A percentile compares a stretch with the other conserved stretches of the same genome.
phyloP scores from a whole-genome alignment of 2,797 vertebrate genomes.

The Danio jaintianensis region DNA sequence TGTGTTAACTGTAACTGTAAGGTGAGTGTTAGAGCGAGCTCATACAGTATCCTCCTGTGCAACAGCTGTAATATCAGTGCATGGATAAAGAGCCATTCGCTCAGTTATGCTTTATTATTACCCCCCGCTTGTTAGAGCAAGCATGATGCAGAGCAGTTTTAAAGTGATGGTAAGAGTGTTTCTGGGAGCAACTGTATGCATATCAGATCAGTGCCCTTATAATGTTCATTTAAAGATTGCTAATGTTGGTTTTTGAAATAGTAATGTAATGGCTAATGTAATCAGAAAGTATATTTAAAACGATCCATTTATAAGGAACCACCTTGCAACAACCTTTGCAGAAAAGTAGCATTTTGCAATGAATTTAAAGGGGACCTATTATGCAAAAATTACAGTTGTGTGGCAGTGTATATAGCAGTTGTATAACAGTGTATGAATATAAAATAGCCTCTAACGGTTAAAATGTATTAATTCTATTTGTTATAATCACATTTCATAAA shows the following conservation, averaged over 20 bases:
- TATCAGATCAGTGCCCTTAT: no score
- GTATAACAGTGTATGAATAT: no score
- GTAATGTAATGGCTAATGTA: not conserved
- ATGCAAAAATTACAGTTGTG: no score
- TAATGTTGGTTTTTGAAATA: no score
- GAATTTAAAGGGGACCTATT: not conserved
- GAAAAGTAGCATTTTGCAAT: not conserved
- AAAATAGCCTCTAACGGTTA: no score
- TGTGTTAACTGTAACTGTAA: not conserved
- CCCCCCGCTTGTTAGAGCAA: constrained; percentile 14
- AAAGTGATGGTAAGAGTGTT: not conserved
- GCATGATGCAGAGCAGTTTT: constrained; percentile 1
- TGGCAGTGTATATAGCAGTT: no score
- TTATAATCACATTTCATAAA: no score
- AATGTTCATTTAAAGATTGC: no score
- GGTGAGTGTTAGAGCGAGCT: constrained; percentile 3
- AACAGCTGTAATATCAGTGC: constrained; percentile 26
- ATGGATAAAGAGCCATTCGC: not conserved
- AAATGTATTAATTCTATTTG: no score
- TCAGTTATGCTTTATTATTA: constrained; percentile 6
- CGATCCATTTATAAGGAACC: not conserved
- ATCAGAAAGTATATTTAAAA: not conserved
- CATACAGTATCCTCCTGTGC: constrained; percentile 22
- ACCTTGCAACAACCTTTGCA: not conserved
- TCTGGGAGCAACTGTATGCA: not conserved